Conservation (phyloP, 2,113 vertebrate genomes). For the Arenaria interpres region DNA sequence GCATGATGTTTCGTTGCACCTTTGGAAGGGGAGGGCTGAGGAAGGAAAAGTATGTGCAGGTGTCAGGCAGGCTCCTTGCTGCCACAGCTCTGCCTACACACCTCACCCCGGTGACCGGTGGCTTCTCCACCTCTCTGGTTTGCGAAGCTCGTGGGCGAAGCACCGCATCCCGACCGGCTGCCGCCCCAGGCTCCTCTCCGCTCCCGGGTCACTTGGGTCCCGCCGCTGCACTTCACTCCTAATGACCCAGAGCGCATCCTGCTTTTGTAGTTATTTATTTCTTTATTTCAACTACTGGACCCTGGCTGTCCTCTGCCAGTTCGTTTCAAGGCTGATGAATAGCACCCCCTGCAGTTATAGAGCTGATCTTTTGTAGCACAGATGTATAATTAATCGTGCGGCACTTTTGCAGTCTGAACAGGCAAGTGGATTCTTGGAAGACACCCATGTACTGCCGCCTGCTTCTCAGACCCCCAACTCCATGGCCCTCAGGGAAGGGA, state of each 20-base stretch:
- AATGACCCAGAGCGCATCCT: neutral
- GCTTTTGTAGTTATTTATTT: slow-evolving; percentile 60
- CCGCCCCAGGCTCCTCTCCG: neutral
- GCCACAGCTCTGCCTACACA: neutral
- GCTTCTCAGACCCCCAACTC: neutral
- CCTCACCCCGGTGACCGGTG: neutral
- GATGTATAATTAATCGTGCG: slow-evolving; percentile 57
- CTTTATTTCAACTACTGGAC: slow-evolving; percentile 42
- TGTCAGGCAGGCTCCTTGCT: neutral
- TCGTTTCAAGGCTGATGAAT: slow-evolving; percentile 52
- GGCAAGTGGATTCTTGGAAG: slow-evolving; percentile 11
- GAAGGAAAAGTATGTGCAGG: neutral
- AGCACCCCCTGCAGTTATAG: slow-evolving; percentile 57
- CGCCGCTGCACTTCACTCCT: neutral
- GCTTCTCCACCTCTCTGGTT: neutral
- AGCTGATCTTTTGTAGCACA: slow-evolving; percentile 40
- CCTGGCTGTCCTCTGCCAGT: slow-evolving; percentile 20
- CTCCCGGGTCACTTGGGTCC: neutral
- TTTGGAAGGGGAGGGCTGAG: neutral
- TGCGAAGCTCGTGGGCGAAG: neutral
- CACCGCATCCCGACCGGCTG: neutral
- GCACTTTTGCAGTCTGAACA: slow-evolving; percentile 38
- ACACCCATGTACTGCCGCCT: neutral
- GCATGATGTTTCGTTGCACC: neutral
- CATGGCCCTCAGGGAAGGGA: neutral